Evolutionary conservation across 2,113 vertebrate species (phyloP).

Genomic region (Cephalophus harveyi): DNA sequence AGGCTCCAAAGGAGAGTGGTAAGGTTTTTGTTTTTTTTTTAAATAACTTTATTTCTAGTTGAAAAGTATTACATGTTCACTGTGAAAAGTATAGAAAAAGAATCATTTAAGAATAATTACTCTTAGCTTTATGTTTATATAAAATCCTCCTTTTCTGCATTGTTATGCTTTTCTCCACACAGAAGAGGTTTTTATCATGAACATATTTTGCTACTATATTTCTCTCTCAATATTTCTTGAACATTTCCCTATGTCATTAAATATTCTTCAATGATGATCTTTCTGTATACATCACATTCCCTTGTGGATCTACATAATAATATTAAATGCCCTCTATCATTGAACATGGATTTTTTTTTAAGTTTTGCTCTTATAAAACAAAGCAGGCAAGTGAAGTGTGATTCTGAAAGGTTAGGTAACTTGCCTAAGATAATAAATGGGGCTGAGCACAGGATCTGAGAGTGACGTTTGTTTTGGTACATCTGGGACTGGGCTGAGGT

Average conservation of each 20-base stretch:
- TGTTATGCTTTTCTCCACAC: neutral
- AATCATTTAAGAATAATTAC: neutral
- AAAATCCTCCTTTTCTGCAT: neutral
- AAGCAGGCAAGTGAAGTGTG: neutral
- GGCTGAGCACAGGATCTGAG: neutral
- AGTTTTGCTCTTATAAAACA: neutral
- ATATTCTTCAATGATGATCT: neutral
- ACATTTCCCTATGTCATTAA: neutral
- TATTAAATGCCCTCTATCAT: neutral
- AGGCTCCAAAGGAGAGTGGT: neutral
- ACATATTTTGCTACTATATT: neutral
- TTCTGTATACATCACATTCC: neutral
- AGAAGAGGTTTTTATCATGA: neutral
- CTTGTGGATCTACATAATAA: neutral
- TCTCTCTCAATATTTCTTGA: neutral
- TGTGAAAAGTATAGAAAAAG: neutral
- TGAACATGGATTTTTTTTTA: neutral
- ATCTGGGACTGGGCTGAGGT: neutral
- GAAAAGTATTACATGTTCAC: neutral
- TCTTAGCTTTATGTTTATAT: neutral
- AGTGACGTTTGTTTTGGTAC: rapidly evolving
- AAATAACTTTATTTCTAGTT: neutral
- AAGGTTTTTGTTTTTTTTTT: neutral
- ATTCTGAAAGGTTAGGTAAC: neutral
- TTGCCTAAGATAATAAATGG: neutral